phyloP scores from a whole-genome alignment of 2,888 invertebrate genomes.

The Xestia rhomboidea region DNA sequence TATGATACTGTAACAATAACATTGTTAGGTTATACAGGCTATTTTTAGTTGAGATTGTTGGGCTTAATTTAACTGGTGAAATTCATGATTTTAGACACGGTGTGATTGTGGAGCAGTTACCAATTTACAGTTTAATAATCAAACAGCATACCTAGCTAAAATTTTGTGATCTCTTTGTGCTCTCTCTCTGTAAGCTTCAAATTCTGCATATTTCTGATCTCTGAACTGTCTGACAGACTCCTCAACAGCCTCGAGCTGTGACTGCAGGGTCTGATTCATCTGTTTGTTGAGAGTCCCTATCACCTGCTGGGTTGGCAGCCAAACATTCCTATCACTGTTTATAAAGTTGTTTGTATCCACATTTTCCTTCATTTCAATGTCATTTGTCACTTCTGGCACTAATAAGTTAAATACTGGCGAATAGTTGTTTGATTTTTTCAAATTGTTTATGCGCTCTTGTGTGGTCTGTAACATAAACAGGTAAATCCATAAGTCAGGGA shows the following conservation, averaged over 20 bases:
- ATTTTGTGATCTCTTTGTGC: constrained; percentile 93
- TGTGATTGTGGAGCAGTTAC: background rate
- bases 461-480: constrained; percentile 87
- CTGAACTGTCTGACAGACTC: constrained; percentile 94
- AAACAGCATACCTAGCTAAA: constrained; percentile 89
- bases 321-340: constrained; percentile 79
- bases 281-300: constrained; percentile 92
- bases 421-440: constrained; percentile 92
- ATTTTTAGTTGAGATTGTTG: background rate
- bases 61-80: background rate
- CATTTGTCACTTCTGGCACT: constrained; percentile 90
- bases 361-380: constrained; percentile 88
- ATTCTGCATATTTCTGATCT: constrained; percentile 93
- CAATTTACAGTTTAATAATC: constrained; percentile 4
- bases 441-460: constrained; percentile 90
- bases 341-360: constrained; percentile 84
- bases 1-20: constrained; percentile 82
- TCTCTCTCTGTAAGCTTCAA: constrained; percentile 93
- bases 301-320: constrained; percentile 89
- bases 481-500: constrained; percentile 56
- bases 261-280: constrained; percentile 92
- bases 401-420: constrained; percentile 94
- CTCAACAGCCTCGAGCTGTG: constrained; percentile 93
- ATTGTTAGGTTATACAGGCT: background rate
- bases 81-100: background rate